A percentile compares a stretch with the other conserved stretches of the same genome.
These are phyloP conservation scores for Eremobia ochroleuca DNA, from an alignment of 2,888 invertebrate species.

Conservation along the genomic window DNA sequence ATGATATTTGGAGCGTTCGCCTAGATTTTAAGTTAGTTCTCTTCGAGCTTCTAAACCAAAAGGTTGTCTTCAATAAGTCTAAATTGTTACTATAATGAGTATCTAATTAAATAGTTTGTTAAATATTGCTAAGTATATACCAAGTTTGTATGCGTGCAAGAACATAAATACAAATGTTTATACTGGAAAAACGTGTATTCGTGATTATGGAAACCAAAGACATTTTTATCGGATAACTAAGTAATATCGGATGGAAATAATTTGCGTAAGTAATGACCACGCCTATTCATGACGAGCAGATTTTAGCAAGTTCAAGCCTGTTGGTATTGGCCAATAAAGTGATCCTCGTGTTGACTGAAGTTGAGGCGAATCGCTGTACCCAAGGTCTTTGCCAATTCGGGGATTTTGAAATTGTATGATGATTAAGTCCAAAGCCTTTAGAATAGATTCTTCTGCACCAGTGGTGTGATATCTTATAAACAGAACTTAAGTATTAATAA, in stretches of 20 bases:
- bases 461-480: background rate
- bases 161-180: too few relatives aligned
- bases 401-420: background rate
- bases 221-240: background rate
- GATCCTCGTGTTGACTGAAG: conserved; percentile 18
- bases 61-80: too few relatives aligned
- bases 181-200: background rate
- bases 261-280: conserved; percentile 49
- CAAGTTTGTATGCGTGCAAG: too few relatives aligned
- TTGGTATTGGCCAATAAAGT: conserved; percentile 27
- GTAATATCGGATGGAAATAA: conserved; percentile 34
- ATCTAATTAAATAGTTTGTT: too few relatives aligned
- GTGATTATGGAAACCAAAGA: background rate
- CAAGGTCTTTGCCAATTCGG: background rate
- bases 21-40: too few relatives aligned
- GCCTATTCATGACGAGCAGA: conserved; percentile 25
- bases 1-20: too few relatives aligned
- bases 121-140: too few relatives aligned
- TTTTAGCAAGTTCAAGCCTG: conserved; percentile 27
- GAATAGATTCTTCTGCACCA: background rate
- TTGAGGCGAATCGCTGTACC: background rate
- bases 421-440: background rate
- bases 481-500: background rate
- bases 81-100: too few relatives aligned
- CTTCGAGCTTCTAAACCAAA: too few relatives aligned